Conservation (phyloP, 2,888 invertebrate species). For the Diarsia mendica region DNA sequence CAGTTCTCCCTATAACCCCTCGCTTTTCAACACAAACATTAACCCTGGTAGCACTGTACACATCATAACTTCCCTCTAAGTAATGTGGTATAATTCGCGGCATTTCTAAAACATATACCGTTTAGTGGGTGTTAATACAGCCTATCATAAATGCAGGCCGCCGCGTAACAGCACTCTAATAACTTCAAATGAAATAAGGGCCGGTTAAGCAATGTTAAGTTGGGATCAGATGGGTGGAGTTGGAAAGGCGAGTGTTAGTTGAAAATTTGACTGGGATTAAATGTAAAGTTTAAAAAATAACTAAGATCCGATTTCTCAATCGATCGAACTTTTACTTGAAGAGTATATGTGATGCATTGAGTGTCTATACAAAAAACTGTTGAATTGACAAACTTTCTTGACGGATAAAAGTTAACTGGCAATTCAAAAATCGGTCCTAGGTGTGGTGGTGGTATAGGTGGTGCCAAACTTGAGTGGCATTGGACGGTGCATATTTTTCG, state of each 20-base stretch:
- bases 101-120: conserved; percentile 42
- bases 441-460: no score
- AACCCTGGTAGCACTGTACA: not conserved
- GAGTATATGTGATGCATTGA: not conserved
- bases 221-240: conserved; percentile 16
- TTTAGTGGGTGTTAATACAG: conserved; percentile 58
- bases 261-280: not conserved
- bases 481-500: not conserved
- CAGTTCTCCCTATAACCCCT: not conserved
- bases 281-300: not conserved
- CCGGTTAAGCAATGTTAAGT: conserved; percentile 38
- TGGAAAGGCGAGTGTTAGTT: not conserved
- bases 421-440: not conserved
- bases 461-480: not conserved
- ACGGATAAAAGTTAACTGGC: not conserved
- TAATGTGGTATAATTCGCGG: conserved; percentile 19
- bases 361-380: not conserved
- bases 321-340: not conserved
- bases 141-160: conserved; percentile 58
- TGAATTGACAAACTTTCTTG: not conserved
- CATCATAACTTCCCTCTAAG: conserved; percentile 18
- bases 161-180: conserved; percentile 50
- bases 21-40: conserved; percentile 9
- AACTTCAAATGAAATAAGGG: conserved; percentile 63
- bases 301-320: not conserved